Evolutionary conservation across 2,113 vertebrate species (phyloP), one percentile per base, ranked within the genome.

Genomic region (Periophthalmodon schlosseri): DNA sequence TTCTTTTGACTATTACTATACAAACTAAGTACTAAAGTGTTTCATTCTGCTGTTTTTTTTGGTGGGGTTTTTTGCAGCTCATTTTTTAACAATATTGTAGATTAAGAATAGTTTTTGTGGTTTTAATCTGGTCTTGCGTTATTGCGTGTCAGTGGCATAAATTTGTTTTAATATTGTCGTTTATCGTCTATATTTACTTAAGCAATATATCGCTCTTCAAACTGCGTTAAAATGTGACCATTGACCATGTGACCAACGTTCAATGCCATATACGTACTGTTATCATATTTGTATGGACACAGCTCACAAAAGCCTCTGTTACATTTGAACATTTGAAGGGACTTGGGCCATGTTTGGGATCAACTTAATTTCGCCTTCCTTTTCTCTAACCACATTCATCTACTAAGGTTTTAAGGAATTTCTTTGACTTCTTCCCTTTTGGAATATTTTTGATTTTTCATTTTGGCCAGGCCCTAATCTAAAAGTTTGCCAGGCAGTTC

Each of bases 401-500:
- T 66, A n/a, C 61, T 36, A 72, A 64, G 47, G 54, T 4, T 69
- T 44, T 23, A 63, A 71, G 24, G 73, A 73, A 69, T 47, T 4
- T 69, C 11, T 70, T 56, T 47, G 56, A 85, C 67, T 77, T 23
- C 34, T 57, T 68, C 65, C 64, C 34, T 49, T 80, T 72, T 76
- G 57, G 54, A 20, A 76, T 10, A 50, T 49, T 73, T 57, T 80
- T 81, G 76, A 82, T 84, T 70, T 77, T 84, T 84, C 69, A 77
- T 54, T 75, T 23, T 82, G 63, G 68, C 34, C 34, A 20, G 54
- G 52, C 81, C 57, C 68, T 88, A 39, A 76, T 83, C 56, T 77
- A 79, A 85, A 46, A 63, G 66, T 82, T 60, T 60, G 23, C 23
- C 57, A 79, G 82, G 84, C 80, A 82, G 89, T 91, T 89, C 72